Base-by-base conservation (phyloP, 2,113 vertebrate species). In the Thryonomys swinderianus region DNA sequence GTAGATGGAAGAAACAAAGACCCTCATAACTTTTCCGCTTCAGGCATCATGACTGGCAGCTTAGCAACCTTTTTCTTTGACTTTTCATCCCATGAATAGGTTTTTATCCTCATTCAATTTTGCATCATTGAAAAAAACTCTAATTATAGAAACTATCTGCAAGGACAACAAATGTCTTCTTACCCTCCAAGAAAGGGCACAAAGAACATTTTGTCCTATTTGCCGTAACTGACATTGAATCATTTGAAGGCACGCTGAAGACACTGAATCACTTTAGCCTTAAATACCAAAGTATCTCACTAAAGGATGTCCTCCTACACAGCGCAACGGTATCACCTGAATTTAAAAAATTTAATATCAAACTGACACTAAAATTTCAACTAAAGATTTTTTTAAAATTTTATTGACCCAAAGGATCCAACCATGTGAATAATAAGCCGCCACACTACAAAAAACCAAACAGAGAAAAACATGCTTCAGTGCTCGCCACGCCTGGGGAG, bases 91-190 rank as follows among this genome's bases (percentile, higher is more conserved):
- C 32, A 4, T 51, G 30, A 62, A 53, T 1, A 55, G 7, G 73
- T 80, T 93, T 94, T 94, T 61, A 57, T 45, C 5, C 42, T 32
- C 6, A 62, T 81, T 92, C 82, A 78, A 37, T 14, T 61, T 27
- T 62, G 42, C 74, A 55, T 67, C 57, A 57, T 7, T 53, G 73
- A 91, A 91, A 91, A 91, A 95, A 73, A 48, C 23, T 32, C 61
- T 30, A 37, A 51, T 91, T n/a, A 62, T 53, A 64, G 18, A 91
- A 57, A 48, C 51, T 27, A 37, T 51, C 7, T 53, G 73, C 91
- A 85, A 85, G 45, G 81, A 80, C 40, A 87, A 16, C 3, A 2
- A 74, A 66, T 2, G 53, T 8, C 45, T 40, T 64, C 20, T 23
- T 9, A 53, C 25, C 21, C 18, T 20, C 5, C 23, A 55, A 2